Evolutionary conservation across 1,140 invertebrate species (phyloP).

Genomic region (Meloidogyne chitwoodi): DNA sequence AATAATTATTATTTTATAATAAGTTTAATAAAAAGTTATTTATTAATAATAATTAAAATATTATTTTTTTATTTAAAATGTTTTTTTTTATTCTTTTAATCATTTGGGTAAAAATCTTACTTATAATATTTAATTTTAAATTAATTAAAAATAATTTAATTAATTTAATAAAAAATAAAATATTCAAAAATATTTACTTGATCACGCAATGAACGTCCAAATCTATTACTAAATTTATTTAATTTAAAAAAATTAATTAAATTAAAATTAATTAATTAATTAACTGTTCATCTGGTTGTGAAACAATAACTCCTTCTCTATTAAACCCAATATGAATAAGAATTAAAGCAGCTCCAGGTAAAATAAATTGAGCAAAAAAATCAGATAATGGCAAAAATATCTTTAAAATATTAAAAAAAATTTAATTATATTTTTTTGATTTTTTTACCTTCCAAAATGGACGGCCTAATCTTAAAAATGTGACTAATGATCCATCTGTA

Average conservation of each 20-base stretch:
- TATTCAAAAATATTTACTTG: conserved; percentile 10
- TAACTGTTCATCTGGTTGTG: conserved; percentile 46
- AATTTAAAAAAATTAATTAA: neutral
- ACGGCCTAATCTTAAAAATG: conserved; percentile 41
- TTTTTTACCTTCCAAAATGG: conserved; percentile 51
- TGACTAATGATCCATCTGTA: conserved; percentile 50
- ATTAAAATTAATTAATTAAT: conserved; percentile 14
- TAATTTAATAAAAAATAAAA: too few relatives aligned
- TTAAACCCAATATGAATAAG: conserved; percentile 57
- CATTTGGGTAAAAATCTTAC: too few relatives aligned
- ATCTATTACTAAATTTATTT: conserved; percentile 49
- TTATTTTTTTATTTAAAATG: too few relatives aligned
- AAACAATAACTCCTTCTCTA: conserved; percentile 53
- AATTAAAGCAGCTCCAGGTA: conserved; percentile 50
- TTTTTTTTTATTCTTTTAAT: neutral
- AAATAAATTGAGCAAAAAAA: conserved; percentile 56
- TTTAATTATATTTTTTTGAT: neutral
- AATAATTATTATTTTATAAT: too few relatives aligned
- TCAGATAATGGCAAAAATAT: conserved; percentile 52
- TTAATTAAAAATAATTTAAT: too few relatives aligned
- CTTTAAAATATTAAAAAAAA: neutral
- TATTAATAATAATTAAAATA: too few relatives aligned
- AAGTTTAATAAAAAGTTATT: too few relatives aligned
- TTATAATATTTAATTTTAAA: too few relatives aligned
- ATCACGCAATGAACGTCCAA: conserved; percentile 55